Conservation (phyloP, 2,113 vertebrate species). For the Dromaius novaehollandiae region DNA sequence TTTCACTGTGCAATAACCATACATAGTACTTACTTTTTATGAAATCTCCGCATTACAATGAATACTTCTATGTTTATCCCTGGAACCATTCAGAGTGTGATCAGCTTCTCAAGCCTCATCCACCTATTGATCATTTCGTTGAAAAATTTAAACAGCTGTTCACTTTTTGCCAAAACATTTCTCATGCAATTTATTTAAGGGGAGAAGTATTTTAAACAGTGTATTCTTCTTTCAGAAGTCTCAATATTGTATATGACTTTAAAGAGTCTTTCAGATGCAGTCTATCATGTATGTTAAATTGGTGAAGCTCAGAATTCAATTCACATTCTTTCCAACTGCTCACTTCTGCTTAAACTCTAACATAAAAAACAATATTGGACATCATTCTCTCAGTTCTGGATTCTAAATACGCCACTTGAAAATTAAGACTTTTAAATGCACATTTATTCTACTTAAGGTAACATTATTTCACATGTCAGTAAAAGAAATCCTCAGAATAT, state of each 20-base stretch:
- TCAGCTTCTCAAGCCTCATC: slow-evolving; percentile 41
- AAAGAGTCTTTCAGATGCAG: background rate
- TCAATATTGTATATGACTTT: background rate
- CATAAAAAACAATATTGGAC: background rate
- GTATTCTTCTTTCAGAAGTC: background rate
- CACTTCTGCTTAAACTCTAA: background rate
- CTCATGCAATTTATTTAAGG: background rate
- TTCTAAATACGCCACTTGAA: background rate
- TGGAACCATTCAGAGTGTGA: background rate
- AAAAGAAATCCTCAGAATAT: background rate
- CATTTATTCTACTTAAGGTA: background rate
- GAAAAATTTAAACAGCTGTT: slow-evolving; percentile 43
- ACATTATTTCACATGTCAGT: background rate
- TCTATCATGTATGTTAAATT: background rate
- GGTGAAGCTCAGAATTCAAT: background rate
- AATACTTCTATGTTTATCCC: background rate
- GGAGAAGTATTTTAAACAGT: background rate
- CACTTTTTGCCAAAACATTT: background rate
- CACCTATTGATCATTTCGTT: slow-evolving; percentile 28
- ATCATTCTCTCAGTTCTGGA: background rate
- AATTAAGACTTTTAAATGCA: background rate
- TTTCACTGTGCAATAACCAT: slow-evolving; percentile 26
- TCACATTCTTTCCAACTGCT: background rate
- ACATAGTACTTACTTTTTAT: background rate
- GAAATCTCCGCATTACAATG: background rate